Conservation (phyloP, 2,797 vertebrate species). For the Halcyon badia region DNA sequence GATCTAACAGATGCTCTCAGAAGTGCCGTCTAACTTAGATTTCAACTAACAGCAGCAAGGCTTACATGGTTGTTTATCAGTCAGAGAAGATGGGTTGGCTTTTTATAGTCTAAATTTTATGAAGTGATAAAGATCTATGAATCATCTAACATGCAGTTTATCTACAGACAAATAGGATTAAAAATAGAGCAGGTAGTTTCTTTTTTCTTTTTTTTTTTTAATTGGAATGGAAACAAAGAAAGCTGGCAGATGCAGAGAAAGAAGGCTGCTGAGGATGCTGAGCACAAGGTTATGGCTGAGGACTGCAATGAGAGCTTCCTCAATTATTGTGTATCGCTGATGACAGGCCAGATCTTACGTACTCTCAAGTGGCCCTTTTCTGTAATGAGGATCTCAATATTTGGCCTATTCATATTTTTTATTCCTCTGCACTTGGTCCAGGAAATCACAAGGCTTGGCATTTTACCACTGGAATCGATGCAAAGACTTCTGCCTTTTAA, state of each 20-base stretch:
- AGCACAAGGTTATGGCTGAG: background rate
- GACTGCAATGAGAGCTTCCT: background rate
- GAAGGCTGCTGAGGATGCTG: background rate
- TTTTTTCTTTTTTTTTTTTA: background rate
- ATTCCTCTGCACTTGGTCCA: conserved; percentile 16
- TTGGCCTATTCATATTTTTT: conserved; percentile 16
- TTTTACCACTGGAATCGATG: conserved; percentile 2
- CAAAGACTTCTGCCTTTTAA: conserved; percentile 8
- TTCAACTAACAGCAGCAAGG: conserved; percentile 4
- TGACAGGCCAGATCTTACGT: background rate
- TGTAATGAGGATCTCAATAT: conserved; percentile 21
- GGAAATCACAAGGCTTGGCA: conserved; percentile 6
- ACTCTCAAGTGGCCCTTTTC: conserved; percentile 4
- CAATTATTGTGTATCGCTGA: background rate
- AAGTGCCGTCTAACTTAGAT: background rate
- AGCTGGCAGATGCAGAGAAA: background rate
- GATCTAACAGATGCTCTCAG: background rate
- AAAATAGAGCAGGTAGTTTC: conserved; percentile 66
- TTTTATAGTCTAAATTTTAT: conserved; percentile 63
- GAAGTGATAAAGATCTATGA: conserved; percentile 70
- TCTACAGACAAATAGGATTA: conserved; percentile 58
- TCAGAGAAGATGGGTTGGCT: conserved; percentile 12
- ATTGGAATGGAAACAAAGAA: conserved; percentile 9
- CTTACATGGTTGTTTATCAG: conserved; percentile 33
- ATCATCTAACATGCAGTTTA: conserved; percentile 61